phyloP scores from a whole-genome alignment of 2,113 vertebrate species.

The Ellobius talpinus region DNA sequence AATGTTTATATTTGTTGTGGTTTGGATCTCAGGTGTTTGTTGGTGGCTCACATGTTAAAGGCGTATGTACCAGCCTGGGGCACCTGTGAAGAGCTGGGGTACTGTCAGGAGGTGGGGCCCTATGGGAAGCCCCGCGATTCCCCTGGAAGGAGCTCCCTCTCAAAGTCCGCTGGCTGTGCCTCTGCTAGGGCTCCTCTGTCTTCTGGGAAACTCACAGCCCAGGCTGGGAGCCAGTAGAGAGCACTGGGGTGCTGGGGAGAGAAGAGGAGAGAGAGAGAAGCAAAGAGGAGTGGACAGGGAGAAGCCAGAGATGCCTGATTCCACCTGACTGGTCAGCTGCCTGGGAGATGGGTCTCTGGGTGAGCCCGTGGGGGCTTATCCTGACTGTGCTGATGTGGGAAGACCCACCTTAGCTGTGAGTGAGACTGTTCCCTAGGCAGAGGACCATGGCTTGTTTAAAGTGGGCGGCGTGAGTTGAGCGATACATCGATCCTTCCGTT shows the following conservation, averaged over 20 bases:
- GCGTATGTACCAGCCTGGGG: not conserved
- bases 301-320: not conserved
- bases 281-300: not conserved
- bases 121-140: not conserved
- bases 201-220: not conserved
- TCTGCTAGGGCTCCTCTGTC: not conserved
- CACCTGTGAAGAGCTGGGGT: not conserved
- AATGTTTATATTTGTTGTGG: accelerated
- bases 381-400: not conserved
- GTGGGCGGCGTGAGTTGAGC: too few species aligned
- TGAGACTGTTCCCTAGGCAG: not conserved
- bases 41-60: not conserved
- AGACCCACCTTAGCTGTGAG: too few species aligned
- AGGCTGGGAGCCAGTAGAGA: not conserved
- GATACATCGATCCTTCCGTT: too few species aligned
- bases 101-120: not conserved
- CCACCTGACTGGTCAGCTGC: not conserved
- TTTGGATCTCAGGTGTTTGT: not conserved
- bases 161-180: not conserved
- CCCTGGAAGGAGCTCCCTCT: too few species aligned
- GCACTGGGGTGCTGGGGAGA: too few species aligned
- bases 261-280: not conserved
- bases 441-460: not conserved
- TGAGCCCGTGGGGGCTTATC: not conserved
- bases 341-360: not conserved